A percentile compares a stretch with the other conserved stretches of the same genome.
These are phyloP conservation scores for Scrobipalpa costella DNA, from an alignment of 2,888 invertebrate species.

Conservation along the genomic window DNA sequence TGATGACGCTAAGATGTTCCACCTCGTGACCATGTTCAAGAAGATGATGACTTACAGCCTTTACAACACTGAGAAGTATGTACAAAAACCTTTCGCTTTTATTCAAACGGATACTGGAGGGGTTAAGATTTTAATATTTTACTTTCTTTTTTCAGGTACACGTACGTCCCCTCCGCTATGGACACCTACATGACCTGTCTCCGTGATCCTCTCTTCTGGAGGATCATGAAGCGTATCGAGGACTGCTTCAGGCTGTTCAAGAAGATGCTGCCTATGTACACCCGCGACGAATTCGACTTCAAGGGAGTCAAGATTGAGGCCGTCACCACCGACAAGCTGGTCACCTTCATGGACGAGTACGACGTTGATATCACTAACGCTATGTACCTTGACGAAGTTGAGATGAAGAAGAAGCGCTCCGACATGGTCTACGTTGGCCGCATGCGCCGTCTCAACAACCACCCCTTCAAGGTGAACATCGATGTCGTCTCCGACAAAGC, in stretches of 20 bases:
- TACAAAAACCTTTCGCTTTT: not conserved
- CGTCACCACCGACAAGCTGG: conserved; percentile 83
- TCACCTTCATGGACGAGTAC: conserved; percentile 86
- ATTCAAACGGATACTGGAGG: not conserved
- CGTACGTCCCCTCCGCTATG: conserved; percentile 81
- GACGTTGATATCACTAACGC: conserved; percentile 85
- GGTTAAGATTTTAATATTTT: not conserved
- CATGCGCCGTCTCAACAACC: conserved; percentile 84
- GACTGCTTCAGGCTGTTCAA: conserved; percentile 82
- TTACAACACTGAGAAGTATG: conserved; percentile 70
- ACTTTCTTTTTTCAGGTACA: conserved; percentile 55
- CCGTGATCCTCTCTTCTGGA: conserved; percentile 88
- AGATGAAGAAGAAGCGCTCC: conserved; percentile 72
- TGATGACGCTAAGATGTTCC: conserved; percentile 79
- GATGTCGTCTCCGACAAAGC: conserved; percentile 80
- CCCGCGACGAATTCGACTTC: conserved; percentile 80
- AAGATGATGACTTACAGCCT: conserved; percentile 60
- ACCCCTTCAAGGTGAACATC: conserved; percentile 82
- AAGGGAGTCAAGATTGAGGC: conserved; percentile 83
- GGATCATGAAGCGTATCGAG: conserved; percentile 82
- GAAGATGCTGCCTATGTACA: conserved; percentile 80
- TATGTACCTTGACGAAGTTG: conserved; percentile 72
- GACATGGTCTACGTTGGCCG: conserved; percentile 78
- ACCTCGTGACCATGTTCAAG: conserved; percentile 61
- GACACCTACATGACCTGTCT: conserved; percentile 84